Conservation (phyloP, 2,797 vertebrate genomes). For the Takifugu ocellatus region DNA sequence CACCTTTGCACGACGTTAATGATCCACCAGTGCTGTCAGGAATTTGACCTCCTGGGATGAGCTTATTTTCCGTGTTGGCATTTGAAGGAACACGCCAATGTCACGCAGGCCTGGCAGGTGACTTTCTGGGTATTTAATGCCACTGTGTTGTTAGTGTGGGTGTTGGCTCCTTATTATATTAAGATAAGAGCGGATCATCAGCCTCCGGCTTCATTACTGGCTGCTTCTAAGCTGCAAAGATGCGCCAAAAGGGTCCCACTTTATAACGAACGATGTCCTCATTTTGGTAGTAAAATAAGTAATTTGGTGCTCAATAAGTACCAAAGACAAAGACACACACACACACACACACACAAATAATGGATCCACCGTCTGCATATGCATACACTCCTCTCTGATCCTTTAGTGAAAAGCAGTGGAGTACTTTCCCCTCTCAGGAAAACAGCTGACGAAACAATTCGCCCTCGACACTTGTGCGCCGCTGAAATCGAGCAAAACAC, state of each 20-base stretch:
- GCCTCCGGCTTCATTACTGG: neutral
- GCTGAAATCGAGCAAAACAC: no score
- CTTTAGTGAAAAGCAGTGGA: slow-evolving; percentile 39
- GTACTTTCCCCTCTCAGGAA: slow-evolving; percentile 25
- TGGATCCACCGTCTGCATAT: neutral
- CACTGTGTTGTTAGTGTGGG: slow-evolving; percentile 12
- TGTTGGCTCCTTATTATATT: slow-evolving; percentile 15
- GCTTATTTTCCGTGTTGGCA: slow-evolving; percentile 11
- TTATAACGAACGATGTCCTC: neutral
- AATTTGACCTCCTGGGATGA: neutral
- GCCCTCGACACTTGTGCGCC: slow-evolving; percentile 19
- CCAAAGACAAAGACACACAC: neutral
- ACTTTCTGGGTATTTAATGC: slow-evolving; percentile 22
- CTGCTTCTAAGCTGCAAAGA: no score
- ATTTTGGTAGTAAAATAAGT: slow-evolving; percentile 1
- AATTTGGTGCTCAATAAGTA: no score
- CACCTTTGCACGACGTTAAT: slow-evolving; percentile 26
- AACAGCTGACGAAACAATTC: slow-evolving; percentile 46
- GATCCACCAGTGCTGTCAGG: slow-evolving; percentile 25
- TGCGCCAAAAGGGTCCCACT: no score
- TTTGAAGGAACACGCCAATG: slow-evolving; percentile 1
- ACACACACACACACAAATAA: neutral
- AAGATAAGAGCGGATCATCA: neutral
- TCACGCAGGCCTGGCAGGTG: slow-evolving; percentile 14
- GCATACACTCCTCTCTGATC: slow-evolving; percentile 22